Conservation (phyloP, 2,113 vertebrate genomes). For the Salvelinus sp. region DNA sequence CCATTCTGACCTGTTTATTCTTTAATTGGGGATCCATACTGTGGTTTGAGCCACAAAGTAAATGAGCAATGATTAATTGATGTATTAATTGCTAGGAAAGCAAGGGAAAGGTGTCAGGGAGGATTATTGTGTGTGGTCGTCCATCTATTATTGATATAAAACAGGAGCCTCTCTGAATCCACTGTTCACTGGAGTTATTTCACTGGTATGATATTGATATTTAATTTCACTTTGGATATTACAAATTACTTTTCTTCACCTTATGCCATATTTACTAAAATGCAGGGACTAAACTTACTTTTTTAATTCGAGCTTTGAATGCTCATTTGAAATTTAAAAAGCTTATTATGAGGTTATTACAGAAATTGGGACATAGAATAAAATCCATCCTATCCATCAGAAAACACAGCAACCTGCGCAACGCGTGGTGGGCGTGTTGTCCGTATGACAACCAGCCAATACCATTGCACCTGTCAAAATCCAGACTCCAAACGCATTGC, state of each 20-base stretch:
- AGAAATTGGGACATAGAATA: background rate
- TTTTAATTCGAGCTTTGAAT: background rate
- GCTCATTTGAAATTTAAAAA: background rate
- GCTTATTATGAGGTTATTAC: background rate
- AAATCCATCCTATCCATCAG: background rate
- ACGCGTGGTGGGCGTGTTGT: too few relatives aligned
- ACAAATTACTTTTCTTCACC: too few relatives aligned
- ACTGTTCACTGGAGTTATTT: background rate
- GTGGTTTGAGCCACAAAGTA: constrained; percentile 67
- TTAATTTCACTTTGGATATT: background rate
- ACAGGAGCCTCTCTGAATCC: background rate
- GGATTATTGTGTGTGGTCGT: constrained; percentile 47
- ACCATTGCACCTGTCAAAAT: constrained; percentile 19
- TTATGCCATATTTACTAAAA: too few relatives aligned
- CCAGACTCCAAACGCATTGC: constrained; percentile 27
- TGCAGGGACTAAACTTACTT: too few relatives aligned
- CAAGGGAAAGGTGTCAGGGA: constrained; percentile 47
- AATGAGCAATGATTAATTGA: constrained; percentile 76
- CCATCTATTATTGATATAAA: constrained; percentile 59
- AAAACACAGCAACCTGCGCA: background rate
- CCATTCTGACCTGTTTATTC: constrained; percentile 54
- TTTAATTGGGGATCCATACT: constrained; percentile 51
- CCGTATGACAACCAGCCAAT: too few relatives aligned
- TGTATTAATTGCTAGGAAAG: constrained; percentile 61
- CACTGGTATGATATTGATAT: background rate